These are phyloP conservation scores for Epizoanthus fatuus DNA, from an alignment of 92 coral and sea anemone species.

Conservation along the genomic window DNA sequence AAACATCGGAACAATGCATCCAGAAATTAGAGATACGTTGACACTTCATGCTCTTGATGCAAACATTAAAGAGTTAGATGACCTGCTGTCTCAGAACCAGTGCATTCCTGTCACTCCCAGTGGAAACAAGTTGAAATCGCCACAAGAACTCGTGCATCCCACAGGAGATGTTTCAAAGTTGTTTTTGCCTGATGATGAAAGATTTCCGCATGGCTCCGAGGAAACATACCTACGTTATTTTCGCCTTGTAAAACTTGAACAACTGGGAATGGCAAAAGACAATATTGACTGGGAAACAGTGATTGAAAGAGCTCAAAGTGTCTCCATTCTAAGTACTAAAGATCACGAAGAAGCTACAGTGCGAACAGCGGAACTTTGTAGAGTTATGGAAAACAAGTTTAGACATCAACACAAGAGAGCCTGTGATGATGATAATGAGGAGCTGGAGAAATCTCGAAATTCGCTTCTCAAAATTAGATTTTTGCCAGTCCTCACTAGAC, in stretches of 20 bases:
- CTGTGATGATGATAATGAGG: not conserved
- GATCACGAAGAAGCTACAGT: slow-evolving; percentile 56
- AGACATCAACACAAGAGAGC: slow-evolving; percentile 2
- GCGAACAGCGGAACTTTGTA: slow-evolving; percentile 52
- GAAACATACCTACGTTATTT: slow-evolving; percentile 43
- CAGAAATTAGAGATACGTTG: slow-evolving; percentile 52
- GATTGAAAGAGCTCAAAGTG: slow-evolving; percentile 81
- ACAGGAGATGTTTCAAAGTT: slow-evolving; percentile 58
- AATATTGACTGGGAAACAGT: slow-evolving; percentile 70
- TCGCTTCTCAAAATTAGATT: slow-evolving; percentile 45
- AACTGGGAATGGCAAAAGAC: slow-evolving; percentile 84
- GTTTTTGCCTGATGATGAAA: slow-evolving; percentile 71
- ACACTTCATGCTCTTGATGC: slow-evolving; percentile 62
- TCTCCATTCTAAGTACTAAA: slow-evolving; percentile 13
- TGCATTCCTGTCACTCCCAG: slow-evolving; percentile 80
- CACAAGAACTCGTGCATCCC: slow-evolving; percentile 70
- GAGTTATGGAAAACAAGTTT: slow-evolving; percentile 53
- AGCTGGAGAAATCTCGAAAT: not conserved
- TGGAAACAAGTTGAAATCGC: slow-evolving; percentile 63
- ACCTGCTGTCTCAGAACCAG: slow-evolving; percentile 22
- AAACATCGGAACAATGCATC: slow-evolving; percentile 27
- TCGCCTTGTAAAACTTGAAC: slow-evolving; percentile 65
- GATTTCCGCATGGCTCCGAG: slow-evolving; percentile 70
- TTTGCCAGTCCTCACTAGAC: slow-evolving; percentile 73
- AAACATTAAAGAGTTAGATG: slow-evolving; percentile 29